Percentiles rank a stretch among this genome's conserved stretches.
Conservation (phyloP, 2,888 invertebrate genomes). For the Leucophenga montana region DNA sequence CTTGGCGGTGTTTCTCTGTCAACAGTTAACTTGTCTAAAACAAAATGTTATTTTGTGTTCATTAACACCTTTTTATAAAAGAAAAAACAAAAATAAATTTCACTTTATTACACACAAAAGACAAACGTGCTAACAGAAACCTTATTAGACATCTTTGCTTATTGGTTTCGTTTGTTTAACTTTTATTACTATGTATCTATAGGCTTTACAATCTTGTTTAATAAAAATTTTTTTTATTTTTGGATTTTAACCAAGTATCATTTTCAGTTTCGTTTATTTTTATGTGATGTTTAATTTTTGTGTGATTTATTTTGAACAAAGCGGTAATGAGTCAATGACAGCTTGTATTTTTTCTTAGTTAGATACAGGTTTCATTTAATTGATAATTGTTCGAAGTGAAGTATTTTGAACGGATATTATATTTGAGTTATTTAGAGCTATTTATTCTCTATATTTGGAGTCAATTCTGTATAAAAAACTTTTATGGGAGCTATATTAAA, state of each 20-base stretch:
- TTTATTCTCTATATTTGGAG: too few species aligned
- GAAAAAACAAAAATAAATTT: conserved; percentile 10
- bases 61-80: conserved; percentile 59
- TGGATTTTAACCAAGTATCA: conserved; percentile 11
- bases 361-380: conserved; percentile 3
- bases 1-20: not conserved
- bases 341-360: not conserved
- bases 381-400: not conserved
- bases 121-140: conserved; percentile 14
- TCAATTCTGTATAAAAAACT: too few species aligned
- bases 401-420: too few species aligned
- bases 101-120: conserved; percentile 5
- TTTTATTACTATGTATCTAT: not conserved
- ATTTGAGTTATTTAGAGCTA: too few species aligned
- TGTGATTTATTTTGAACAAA: conserved; percentile 9
- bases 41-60: conserved; percentile 43
- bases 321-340: conserved; percentile 25
- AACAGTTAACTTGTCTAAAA: not conserved
- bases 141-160: conserved; percentile 20
- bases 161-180: not conserved
- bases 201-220: conserved; percentile 2
- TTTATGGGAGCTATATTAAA: too few species aligned
- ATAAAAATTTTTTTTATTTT: not conserved
- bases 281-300: not conserved
- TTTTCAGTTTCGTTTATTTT: conserved; percentile 7